These are phyloP conservation scores for Elephas maximus DNA, from an alignment of 2,113 vertebrate genomes.

Conservation along the genomic window DNA sequence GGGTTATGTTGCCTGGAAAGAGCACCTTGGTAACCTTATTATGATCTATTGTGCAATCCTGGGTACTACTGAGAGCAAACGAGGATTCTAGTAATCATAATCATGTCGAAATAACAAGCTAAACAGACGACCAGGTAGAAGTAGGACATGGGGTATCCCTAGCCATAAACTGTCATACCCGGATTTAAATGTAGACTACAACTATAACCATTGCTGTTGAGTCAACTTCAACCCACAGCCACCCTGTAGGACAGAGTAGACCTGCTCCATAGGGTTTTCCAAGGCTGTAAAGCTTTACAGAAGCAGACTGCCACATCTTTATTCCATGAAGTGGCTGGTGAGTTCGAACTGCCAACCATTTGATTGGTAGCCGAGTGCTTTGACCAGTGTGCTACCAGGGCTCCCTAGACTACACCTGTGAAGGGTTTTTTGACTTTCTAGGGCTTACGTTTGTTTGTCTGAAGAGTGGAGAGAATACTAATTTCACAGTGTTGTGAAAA, in stretches of 20 bases:
- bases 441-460: neutral
- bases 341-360: too few relatives aligned
- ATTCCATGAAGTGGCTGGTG: too few relatives aligned
- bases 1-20: neutral
- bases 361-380: too few relatives aligned
- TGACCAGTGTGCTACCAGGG: too few relatives aligned
- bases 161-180: neutral
- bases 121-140: neutral
- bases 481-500: slow-evolving; percentile 4
- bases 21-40: neutral
- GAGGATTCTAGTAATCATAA: neutral
- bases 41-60: neutral
- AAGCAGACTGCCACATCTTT: too few relatives aligned
- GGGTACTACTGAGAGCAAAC: neutral
- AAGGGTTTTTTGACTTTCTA: neutral
- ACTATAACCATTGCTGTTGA: too few relatives aligned
- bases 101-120: neutral
- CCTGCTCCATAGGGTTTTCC: too few relatives aligned
- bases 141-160: neutral
- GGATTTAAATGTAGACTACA: neutral
- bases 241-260: too few relatives aligned
- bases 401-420: too few relatives aligned
- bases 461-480: neutral
- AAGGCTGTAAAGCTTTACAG: too few relatives aligned
- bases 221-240: too few relatives aligned